Evolutionary conservation across 2,113 vertebrate genomes (phyloP).

Genomic region (Lichenostomus cassidix): DNA sequence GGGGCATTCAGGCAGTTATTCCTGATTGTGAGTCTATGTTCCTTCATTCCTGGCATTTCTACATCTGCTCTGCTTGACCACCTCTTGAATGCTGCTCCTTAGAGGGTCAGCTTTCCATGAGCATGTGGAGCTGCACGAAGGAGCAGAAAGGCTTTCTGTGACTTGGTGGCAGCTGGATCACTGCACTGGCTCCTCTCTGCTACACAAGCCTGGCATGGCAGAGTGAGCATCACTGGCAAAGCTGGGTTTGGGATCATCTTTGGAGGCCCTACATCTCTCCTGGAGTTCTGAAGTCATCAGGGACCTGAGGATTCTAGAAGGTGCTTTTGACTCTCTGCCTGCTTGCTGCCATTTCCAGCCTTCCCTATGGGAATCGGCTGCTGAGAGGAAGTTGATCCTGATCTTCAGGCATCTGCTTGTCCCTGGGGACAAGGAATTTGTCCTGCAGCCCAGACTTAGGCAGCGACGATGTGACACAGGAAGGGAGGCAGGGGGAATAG

Average conservation of each 20-base stretch:
- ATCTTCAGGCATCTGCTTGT: background rate
- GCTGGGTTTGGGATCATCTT: background rate
- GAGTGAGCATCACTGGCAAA: fast-evolving
- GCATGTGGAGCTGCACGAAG: background rate
- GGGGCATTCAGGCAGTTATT: background rate
- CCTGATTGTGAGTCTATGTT: background rate
- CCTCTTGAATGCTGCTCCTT: background rate
- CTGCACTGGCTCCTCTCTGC: background rate
- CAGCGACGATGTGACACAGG: background rate
- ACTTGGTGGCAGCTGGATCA: background rate
- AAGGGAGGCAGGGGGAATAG: background rate
- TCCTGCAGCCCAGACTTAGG: background rate
- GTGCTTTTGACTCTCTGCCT: background rate
- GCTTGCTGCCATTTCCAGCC: background rate
- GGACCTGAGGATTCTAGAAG: background rate
- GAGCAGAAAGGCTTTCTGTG: background rate
- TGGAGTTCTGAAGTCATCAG: background rate
- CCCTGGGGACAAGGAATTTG: background rate
- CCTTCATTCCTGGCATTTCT: background rate
- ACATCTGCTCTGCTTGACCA: background rate
- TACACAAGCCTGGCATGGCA: background rate
- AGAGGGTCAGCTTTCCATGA: background rate
- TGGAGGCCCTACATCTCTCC: background rate
- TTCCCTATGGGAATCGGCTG: background rate
- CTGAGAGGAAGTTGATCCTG: background rate